Evolutionary conservation across 92 coral and sea anemone genomes (phyloP).

Genomic region (Umimayanthus chanpuru): DNA sequence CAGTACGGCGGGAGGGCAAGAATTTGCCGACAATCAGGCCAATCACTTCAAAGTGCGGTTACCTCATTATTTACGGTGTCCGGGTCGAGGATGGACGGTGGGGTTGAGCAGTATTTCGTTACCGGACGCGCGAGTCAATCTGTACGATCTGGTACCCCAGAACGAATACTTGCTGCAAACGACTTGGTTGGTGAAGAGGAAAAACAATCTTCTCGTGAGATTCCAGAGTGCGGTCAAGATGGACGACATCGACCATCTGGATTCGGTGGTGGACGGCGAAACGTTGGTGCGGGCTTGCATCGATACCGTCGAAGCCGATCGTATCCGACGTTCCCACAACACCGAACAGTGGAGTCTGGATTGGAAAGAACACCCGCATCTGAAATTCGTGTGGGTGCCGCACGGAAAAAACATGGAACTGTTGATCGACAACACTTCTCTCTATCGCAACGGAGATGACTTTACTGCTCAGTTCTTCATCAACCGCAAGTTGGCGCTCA

Average conservation of each 20-base stretch:
- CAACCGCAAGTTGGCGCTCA: neutral
- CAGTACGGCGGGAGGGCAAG: neutral
- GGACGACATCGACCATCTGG: constrained; percentile 18
- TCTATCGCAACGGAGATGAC: neutral
- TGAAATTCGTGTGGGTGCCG: constrained; percentile 9
- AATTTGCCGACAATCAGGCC: constrained; percentile 5
- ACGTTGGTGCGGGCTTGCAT: constrained; percentile 4
- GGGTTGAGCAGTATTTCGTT: constrained; percentile 19
- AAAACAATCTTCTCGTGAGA: no score
- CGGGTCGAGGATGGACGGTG: neutral
- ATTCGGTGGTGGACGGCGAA: no score
- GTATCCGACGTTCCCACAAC: neutral
- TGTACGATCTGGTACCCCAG: constrained; percentile 1
- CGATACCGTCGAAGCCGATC: constrained; percentile 22
- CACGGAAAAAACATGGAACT: neutral
- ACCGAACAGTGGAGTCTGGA: neutral
- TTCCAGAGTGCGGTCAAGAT: neutral
- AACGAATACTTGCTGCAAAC: neutral
- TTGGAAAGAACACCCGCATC: neutral
- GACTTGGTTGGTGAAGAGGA: neutral
- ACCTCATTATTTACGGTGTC: neutral
- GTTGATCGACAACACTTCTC: constrained; percentile 2
- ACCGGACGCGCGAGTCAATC: constrained; percentile 20
- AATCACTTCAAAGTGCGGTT: constrained; percentile 1
- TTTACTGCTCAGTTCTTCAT: neutral